Base-by-base conservation (phyloP, 2,797 vertebrate genomes). In the Megalops cyprinoides region DNA sequence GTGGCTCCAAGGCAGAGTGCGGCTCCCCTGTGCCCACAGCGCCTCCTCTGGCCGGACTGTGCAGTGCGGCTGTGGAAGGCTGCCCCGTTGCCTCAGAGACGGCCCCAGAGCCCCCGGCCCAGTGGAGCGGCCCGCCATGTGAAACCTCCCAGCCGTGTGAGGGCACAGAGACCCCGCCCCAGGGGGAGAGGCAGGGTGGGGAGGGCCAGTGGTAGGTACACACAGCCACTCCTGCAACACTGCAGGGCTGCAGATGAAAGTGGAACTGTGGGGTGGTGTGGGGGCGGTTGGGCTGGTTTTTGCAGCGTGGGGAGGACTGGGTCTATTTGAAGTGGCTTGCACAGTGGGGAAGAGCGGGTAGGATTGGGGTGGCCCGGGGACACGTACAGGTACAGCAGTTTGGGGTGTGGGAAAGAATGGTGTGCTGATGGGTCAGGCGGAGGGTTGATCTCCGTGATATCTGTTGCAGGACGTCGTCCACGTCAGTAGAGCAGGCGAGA, bases 401-500 rank as follows among this genome's bases (percentile, higher is more conserved):
- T n/a, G n/a, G 14, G 10, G 65, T 39, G 10, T 2, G 3, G 0
- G 20, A 7, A 25, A 1, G 62, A 15, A 1, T 44, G 6, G 12
- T 0, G 7, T 9, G 65, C 31, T 2, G 51, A 2, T 71, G 6
- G 39, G 2, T 0, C 0, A 14, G 1, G 34, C 37, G 48, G 25
- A n/a, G 58, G n/a, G 51, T 53, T 53, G 1, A 53, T 20, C 51
- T 69, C 28, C 37, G 34, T 39, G 4, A 4, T 23, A 9, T 23
- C 37, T 48, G 14, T 71, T 48, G 25, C 81, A 99, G 98, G 98
- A 98, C 95, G 73, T 97, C 97, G 23, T 98, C 98, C 48, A 98
- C 96, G 0, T 99, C 97, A 34, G 98, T 99, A 74, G 98, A 99
- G 79, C 97, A 99, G 93, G 97, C 97, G 44, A 91, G 98, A 86